Evolutionary conservation across 2,113 vertebrate genomes (phyloP).

Genomic region (Salvelinus sp.): DNA sequence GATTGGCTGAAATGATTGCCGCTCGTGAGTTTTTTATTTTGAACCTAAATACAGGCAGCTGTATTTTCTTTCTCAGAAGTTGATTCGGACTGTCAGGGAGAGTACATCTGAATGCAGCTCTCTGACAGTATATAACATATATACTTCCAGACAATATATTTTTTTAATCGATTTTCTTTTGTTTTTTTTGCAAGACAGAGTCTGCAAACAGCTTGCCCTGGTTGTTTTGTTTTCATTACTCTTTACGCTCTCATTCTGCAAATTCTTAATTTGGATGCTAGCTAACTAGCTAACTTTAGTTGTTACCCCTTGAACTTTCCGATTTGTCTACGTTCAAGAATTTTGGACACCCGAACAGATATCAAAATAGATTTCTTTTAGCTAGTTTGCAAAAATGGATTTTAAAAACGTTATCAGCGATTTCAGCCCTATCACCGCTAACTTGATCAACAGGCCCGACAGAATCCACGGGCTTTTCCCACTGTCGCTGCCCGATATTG

Average conservation of each 20-base stretch:
- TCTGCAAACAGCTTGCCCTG: not conserved
- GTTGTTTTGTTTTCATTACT: too few relatives aligned
- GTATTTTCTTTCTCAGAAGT: slow-evolving; percentile 31
- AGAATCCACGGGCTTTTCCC: slow-evolving; percentile 53
- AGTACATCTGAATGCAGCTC: slow-evolving; percentile 25
- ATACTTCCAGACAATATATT: slow-evolving; percentile 8
- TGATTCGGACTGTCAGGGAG: slow-evolving; percentile 39
- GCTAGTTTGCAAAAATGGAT: slow-evolving; percentile 62
- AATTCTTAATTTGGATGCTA: too few relatives aligned
- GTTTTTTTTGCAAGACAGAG: not conserved
- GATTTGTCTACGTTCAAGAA: not conserved
- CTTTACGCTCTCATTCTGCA: too few relatives aligned
- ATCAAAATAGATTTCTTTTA: not conserved
- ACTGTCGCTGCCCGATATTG: slow-evolving; percentile 39
- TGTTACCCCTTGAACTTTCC: too few relatives aligned
- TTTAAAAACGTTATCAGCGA: slow-evolving; percentile 16
- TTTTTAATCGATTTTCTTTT: slow-evolving; percentile 30
- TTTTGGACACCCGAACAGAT: not conserved
- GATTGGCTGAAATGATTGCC: slow-evolving; percentile 72
- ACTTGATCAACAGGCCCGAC: slow-evolving; percentile 52
- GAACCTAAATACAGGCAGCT: slow-evolving; percentile 82
- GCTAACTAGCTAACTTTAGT: too few relatives aligned
- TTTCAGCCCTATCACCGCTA: slow-evolving; percentile 45
- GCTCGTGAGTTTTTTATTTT: slow-evolving; percentile 78
- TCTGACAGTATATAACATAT: slow-evolving; percentile 45